Evolutionary conservation across 2,888 invertebrate species (phyloP), one percentile per base, ranked within the genome.

Genomic region (Matsumyia berberina): DNA sequence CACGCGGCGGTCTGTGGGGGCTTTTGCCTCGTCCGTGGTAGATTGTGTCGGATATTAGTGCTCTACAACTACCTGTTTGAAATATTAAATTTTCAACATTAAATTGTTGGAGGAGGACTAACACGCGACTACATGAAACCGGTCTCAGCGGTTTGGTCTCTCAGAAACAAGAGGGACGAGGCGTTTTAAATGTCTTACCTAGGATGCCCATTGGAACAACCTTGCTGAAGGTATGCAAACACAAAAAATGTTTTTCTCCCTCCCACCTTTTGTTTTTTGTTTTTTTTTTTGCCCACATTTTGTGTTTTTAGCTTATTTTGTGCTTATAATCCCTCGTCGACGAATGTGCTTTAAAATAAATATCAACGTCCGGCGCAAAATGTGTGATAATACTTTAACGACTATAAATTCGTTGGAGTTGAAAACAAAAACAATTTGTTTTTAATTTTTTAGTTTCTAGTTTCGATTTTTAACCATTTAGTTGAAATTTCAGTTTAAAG

Each of bases 171-270:
- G 35, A 39, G 31, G 29, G 12, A 24, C 24, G 24, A 51, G 72
- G 53, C 44, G 66, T 66, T 66, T 60, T 73, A 67, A 42, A 83
- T 83, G 82, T 66, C 67, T 72, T 67, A 62, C 72, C 78, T 78
- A 78, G 78, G 66, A 83, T 83, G 82, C 82, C 46, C 53, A 73
- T 78, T 83, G 82, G 78, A 73, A 72, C 39, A 62, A 42, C 39
- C 62, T 55, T 55, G 66, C 78, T 83, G 58, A 72, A 78, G 82
- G 82, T 83, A 83, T 62, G 82, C 78, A 83, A 2, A 19, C n/a
- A 5, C 33, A 29, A 39, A 17, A 24, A 24, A 24, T 1, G n/a
- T n/a, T n/a, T n/a, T n/a, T n/a, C n/a, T n/a, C n/a, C n/a, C n/a
- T n/a, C n/a, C n/a, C n/a, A n/a, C n/a, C n/a, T n/a, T n/a, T n/a